A percentile compares a stretch with the other conserved stretches of the same genome.
phyloP scores from a whole-genome alignment of 2,888 invertebrate species.

The Meliscaeva auricollis region DNA sequence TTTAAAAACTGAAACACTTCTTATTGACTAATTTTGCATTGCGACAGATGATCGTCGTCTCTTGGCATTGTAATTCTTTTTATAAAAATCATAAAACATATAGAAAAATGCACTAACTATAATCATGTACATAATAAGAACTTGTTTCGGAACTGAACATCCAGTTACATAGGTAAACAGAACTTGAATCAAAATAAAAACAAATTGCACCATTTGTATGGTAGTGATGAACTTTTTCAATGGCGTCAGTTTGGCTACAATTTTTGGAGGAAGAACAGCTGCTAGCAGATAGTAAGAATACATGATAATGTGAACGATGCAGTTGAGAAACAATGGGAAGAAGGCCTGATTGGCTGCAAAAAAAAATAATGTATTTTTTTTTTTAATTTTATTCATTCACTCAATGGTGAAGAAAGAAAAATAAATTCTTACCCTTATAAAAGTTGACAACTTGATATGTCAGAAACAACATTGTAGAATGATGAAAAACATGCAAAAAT shows the following conservation, averaged over 20 bases:
- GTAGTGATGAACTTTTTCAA: slow-evolving; percentile 87
- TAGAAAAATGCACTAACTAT: slow-evolving; percentile 88
- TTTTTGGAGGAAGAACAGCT: slow-evolving; percentile 85
- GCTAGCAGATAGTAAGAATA: slow-evolving; percentile 90
- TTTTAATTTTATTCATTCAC: no score
- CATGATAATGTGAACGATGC: slow-evolving; percentile 89
- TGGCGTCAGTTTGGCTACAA: slow-evolving; percentile 85
- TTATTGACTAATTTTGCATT: background rate
- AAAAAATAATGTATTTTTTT: slow-evolving; percentile 3
- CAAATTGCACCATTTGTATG: slow-evolving; percentile 90
- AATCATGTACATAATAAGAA: slow-evolving; percentile 86
- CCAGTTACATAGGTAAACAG: slow-evolving; percentile 85
- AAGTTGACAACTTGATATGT: slow-evolving; percentile 87
- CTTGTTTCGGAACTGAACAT: slow-evolving; percentile 85
- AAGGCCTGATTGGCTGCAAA: slow-evolving; percentile 87
- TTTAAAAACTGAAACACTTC: no score
- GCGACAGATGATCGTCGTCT: background rate
- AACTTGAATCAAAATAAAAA: slow-evolving; percentile 86
- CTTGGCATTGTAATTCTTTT: slow-evolving; percentile 80
- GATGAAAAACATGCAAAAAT: slow-evolving; percentile 90
- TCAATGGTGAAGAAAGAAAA: no score
- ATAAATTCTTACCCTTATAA: slow-evolving; percentile 86
- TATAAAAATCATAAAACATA: slow-evolving; percentile 90
- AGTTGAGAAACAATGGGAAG: slow-evolving; percentile 88
- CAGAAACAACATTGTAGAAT: slow-evolving; percentile 86